A percentile compares a stretch with the other conserved stretches of the same genome.
Evolutionary conservation across 2,113 vertebrate species (phyloP).

Genomic region (Noctilio leporinus): DNA sequence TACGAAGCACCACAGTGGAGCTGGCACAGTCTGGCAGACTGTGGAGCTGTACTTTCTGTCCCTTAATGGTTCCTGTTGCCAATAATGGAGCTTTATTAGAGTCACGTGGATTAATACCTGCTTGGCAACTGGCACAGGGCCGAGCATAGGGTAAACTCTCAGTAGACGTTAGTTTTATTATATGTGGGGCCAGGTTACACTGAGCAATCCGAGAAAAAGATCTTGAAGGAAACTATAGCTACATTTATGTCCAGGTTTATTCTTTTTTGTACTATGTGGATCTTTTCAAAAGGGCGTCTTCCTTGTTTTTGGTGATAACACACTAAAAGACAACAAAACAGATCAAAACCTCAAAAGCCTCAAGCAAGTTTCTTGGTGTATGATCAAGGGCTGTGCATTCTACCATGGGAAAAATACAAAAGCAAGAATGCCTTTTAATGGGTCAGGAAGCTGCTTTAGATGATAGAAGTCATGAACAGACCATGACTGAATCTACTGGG

Average conservation of each 20-base stretch:
- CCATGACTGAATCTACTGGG: too few species aligned
- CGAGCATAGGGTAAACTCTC: neutral
- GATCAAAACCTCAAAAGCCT: neutral
- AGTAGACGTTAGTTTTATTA: neutral
- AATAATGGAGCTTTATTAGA: neutral
- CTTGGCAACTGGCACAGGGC: neutral
- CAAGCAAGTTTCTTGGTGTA: neutral
- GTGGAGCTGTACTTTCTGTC: neutral
- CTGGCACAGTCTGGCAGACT: rapidly evolving
- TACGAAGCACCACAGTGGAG: neutral
- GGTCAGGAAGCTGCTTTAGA: neutral
- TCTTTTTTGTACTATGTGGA: neutral
- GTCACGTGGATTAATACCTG: neutral
- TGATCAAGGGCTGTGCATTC: neutral
- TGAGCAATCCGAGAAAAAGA: neutral
- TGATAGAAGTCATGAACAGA: neutral
- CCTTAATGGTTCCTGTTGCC: neutral
- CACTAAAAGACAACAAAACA: neutral
- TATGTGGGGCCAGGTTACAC: neutral
- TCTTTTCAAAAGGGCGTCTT: neutral
- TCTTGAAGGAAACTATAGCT: neutral
- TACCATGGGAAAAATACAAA: neutral
- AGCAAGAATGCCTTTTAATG: neutral
- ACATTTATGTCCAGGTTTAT: neutral
- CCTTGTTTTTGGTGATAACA: neutral